Conservation (phyloP, 2,888 invertebrate species). For the Cheilosia scutellata region DNA sequence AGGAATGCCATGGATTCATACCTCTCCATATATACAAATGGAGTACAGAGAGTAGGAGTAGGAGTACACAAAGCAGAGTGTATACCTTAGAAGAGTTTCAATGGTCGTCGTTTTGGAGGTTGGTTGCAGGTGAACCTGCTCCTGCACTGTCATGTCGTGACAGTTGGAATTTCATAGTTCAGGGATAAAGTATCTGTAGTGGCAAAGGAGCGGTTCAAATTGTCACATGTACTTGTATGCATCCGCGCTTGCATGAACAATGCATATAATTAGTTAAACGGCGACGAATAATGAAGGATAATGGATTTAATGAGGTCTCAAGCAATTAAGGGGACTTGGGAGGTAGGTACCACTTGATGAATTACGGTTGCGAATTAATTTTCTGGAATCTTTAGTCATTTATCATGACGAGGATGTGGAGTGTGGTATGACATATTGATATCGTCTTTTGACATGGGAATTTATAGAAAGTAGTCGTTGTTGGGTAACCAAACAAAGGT, state of each 20-base stretch:
- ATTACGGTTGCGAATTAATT: no score
- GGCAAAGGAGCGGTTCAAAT: constrained; percentile 60
- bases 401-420: no score
- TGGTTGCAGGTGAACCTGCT: constrained; percentile 59
- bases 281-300: constrained; percentile 28
- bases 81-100: not conserved
- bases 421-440: no score
- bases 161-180: constrained; percentile 61
- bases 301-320: constrained; percentile 55
- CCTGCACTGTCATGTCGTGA: constrained; percentile 67
- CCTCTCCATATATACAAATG: not conserved
- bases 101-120: not conserved
- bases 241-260: constrained; percentile 34
- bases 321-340: constrained; percentile 53
- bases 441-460: no score
- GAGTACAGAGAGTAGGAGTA: constrained; percentile 28
- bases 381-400: no score
- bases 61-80: not conserved
- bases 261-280: constrained; percentile 61
- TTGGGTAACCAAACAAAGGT: no score
- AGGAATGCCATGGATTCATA: constrained; percentile 30
- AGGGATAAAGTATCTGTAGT: constrained; percentile 36
- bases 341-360: not conserved
- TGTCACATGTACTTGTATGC: constrained; percentile 48
- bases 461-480: no score